Base-by-base conservation (phyloP, 1,140 invertebrate species). In the Drosophila ficusphila region DNA sequence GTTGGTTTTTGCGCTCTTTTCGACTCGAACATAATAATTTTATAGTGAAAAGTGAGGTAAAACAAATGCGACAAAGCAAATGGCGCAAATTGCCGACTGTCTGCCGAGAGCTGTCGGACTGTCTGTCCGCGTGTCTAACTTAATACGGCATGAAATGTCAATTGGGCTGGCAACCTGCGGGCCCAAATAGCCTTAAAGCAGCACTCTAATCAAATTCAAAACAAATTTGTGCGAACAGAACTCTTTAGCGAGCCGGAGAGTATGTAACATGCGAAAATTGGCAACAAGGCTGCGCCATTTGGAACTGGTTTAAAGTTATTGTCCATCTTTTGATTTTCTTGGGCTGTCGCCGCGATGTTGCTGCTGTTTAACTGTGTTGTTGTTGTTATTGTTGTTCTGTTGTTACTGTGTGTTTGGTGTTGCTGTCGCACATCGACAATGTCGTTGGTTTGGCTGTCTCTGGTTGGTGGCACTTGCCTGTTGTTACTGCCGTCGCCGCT, bases 271-370 rank as follows among this genome's bases (percentile, higher is more conserved):
- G 53, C 72, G 81, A 76, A 76, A 72, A 85, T 61, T 67, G 76
- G 79, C 75, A 79, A 85, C 81, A 76, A 85, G 81, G 81, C 81
- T 85, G 73, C 62, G 77, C 62, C 44, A 62, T 67, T 42, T 60
- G 56, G 52, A 86, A 86, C 81, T 88, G 81, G 81, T 86, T 86
- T 86, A 88, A 88, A 88, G 82, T 77, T 81, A 88, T 86, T 88
- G 82, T 88, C 81, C 82, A 88, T 88, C 77, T 88, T 86, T 88
- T 81, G 77, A 81, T 72, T 70, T 86, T 86, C 77, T 88, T 88
- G 83, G 75, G 79, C 70, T 79, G 75, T 75, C 75, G 65, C 73
- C 48, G 75, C 52, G 62, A 52, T 60, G 57, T 41, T 74, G n/a
- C n/a, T n/a, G n/a, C n/a, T n/a, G n/a, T n/a, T n/a, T n/a, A n/a